Base-by-base conservation (phyloP, 1,140 invertebrate genomes). In the Xylocopa sonorina region DNA sequence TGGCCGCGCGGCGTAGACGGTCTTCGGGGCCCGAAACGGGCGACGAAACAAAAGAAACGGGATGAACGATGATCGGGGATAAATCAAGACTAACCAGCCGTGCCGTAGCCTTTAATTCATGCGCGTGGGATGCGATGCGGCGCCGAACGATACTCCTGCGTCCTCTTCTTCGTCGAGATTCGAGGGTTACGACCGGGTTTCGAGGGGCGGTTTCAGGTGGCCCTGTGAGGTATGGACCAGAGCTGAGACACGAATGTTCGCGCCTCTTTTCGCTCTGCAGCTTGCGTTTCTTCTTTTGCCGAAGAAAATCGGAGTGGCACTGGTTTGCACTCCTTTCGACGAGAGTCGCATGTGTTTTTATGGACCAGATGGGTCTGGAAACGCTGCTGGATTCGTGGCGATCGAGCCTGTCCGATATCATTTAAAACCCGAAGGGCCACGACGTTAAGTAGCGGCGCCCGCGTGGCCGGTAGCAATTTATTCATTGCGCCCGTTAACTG, bases 401-500 rank as follows among this genome's bases (percentile, higher is more conserved):
- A 62, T 34, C 32, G 34, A 62, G 32, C 32, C 9, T 41, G 60
- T 41, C 14, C 53, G 63, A 48, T 73, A 51, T 64, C 66, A 46
- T 51, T 64, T 50, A 72, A 27, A 71, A 41, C 80, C 76, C 50
- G 71, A 76, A 85, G 80, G 71, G 80, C 86, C 81, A 74, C 78
- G 87, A 88, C 80, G 87, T 80, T 91, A 89, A 91, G 90, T 92
- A 90, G 78, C 72, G 88, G 91, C 91, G 90, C 87, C 86, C 87
- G 88, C 80, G 81, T 68, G 83, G 90, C 91, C 92, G 87, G 92
- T 93, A 93, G 92, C 92, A 93, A 93, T 92, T 92, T 93, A 92
- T 93, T 92, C 92, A 92, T 92, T 92, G 91, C 91, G 87, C 89
- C 87, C 86, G 89, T 88, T 92, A 92, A 92, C 91, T 92, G 92